Evolutionary conservation across 2,888 invertebrate species (phyloP).

Genomic region (Galerucella calmariensis): DNA sequence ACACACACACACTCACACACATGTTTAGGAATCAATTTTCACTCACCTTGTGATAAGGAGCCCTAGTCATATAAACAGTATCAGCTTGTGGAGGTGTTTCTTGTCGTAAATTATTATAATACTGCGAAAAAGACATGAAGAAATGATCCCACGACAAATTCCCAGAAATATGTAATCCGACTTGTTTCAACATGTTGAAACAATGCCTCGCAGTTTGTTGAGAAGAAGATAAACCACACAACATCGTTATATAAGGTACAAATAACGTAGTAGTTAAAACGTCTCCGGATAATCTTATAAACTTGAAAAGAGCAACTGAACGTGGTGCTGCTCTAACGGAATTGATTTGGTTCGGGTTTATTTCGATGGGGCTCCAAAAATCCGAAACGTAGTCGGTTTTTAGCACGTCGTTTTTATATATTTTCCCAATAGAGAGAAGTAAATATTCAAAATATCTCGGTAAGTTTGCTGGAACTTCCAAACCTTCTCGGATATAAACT

Average conservation of each 20-base stretch:
- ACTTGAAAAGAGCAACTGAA: conserved; percentile 87
- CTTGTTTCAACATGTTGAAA: conserved; percentile 79
- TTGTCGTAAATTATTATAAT: conserved; percentile 77
- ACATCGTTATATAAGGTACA: conserved; percentile 87
- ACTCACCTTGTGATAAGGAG: conserved; percentile 57
- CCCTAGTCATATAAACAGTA: conserved; percentile 68
- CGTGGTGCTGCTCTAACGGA: conserved; percentile 68
- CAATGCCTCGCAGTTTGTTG: conserved; percentile 81
- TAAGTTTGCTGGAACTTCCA: conserved; percentile 80
- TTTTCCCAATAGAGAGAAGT: conserved; percentile 79
- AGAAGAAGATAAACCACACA: conserved; percentile 83
- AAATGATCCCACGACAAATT: conserved; percentile 87
- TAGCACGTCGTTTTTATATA: conserved; percentile 82
- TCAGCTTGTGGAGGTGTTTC: conserved; percentile 75
- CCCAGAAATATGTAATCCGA: conserved; percentile 52
- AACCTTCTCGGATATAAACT: conserved; percentile 61
- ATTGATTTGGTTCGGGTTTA: conserved; percentile 60
- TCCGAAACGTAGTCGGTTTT: conserved; percentile 78
- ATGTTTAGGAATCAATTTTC: not conserved
- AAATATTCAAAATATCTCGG: conserved; percentile 87
- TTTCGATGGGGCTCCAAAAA: conserved; percentile 81
- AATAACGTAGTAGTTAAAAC: conserved; percentile 85
- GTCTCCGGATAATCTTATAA: conserved; percentile 86
- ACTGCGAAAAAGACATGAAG: conserved; percentile 80
- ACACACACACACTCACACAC: no score